A percentile compares a stretch with the other conserved stretches of the same genome.
Conservation (phyloP, 2,888 invertebrate genomes). For the Adela reaumurella region DNA sequence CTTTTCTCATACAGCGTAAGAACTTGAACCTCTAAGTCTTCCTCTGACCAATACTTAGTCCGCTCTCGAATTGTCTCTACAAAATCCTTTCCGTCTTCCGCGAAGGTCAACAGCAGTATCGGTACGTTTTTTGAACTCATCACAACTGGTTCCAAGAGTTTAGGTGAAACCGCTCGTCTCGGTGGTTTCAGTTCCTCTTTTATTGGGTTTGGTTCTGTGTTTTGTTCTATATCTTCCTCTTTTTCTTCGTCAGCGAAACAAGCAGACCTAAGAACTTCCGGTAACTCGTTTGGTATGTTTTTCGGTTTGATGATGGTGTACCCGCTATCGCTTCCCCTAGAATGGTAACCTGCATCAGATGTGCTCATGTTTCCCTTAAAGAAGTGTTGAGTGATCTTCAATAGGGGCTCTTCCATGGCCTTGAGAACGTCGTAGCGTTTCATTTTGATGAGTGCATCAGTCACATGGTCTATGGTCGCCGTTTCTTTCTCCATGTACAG, state of each 20-base stretch:
- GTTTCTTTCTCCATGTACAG: conserved; percentile 44
- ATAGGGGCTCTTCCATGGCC: conserved; percentile 37
- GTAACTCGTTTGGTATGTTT: conserved; percentile 33
- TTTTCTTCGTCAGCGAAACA: neutral
- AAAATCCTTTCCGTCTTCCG: conserved; percentile 47
- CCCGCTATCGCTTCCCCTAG: neutral
- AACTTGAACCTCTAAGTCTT: conserved; percentile 29
- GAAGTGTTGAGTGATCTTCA: conserved; percentile 1
- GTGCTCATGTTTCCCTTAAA: neutral
- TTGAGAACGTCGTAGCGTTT: conserved; percentile 51
- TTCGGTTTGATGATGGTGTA: conserved; percentile 16
- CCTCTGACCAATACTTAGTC: conserved; percentile 41
- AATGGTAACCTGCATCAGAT: neutral
- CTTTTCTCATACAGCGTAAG: conserved; percentile 45
- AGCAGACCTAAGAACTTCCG: conserved; percentile 27
- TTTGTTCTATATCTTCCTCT: conserved; percentile 24
- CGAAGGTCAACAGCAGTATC: conserved; percentile 49
- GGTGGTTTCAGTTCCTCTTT: conserved; percentile 22
- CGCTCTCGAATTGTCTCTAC: conserved; percentile 44
- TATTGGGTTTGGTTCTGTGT: conserved; percentile 24
- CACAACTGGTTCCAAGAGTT: conserved; percentile 14
- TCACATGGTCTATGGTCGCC: conserved; percentile 47
- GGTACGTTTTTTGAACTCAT: conserved; percentile 23
- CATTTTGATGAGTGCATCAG: conserved; percentile 42
- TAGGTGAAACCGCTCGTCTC: conserved; percentile 16